Base-by-base conservation (phyloP, 2,888 invertebrate genomes). In the Amblyteles armatorius region DNA sequence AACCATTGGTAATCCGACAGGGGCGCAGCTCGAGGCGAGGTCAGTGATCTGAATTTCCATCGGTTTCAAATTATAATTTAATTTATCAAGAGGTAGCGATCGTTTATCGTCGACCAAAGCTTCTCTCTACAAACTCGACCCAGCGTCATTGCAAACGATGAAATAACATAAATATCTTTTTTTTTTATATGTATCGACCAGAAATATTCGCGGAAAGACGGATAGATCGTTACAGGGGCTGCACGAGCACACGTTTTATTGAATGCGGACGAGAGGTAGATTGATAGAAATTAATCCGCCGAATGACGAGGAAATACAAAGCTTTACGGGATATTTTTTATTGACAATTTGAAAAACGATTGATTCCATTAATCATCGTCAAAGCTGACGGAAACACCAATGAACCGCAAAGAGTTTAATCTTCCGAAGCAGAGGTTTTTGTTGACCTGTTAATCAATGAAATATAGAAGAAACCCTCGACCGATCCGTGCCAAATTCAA, bases 41-140 rank as follows among this genome's bases (percentile, higher is more conserved):
- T 81, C 82, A 71, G 63, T 69, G 69, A 82, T 82, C 71, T 36
- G 52, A 55, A 77, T 82, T 82, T 78, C 71, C 65, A 72, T 65
- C 50, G 52, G 63, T 60, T 67, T 72, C 77, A 57, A 82, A 82
- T 82, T 78, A 77, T 52, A 60, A 44, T 76, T 71, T 71, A 67
- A 72, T 78, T 77, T 65, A 82, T 77, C 65, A 57, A 44, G 67
- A 44, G 19, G 52, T 36, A 11, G 9, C 55, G 55, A 77, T 71
- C 71, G 72, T 44, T 44, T 19, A 16, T 36, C n/a, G 22, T n/a
- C 26, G n/a, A 36, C n/a, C 26, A 40, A 52, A 68, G 50, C 60
- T 33, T 33, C 29, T 16, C 33, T 63, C 29, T 63, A 16, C 63
- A 63, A n/a, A 6, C 33, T 33, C 63, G 29, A 6, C 6, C 7